Percentiles rank a stretch among this genome's conserved stretches.
These are phyloP conservation scores for Heptranchias perlo DNA, from an alignment of 2,113 vertebrate species.

Conservation along the genomic window DNA sequence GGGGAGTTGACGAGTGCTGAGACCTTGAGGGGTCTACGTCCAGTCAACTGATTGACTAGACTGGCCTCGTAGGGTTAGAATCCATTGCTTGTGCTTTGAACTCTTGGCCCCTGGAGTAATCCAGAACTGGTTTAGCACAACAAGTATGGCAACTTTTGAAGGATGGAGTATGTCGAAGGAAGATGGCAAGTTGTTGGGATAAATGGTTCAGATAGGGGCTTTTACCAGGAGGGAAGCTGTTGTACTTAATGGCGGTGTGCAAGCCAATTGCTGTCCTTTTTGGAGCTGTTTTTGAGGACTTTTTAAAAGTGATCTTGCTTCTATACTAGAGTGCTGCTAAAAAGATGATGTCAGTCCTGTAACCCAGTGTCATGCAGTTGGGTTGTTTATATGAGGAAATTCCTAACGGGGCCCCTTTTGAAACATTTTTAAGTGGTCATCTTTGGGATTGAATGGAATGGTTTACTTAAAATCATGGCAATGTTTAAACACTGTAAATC, in stretches of 20 bases:
- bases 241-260: neutral
- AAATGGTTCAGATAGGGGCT: neutral
- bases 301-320: neutral
- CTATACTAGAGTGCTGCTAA: neutral
- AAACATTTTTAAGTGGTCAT: conserved; percentile 5
- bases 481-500: neutral
- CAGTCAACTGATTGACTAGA: too few relatives aligned
- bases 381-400: neutral
- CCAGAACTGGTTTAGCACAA: neutral
- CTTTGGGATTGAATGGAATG: neutral
- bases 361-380: neutral
- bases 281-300: neutral
- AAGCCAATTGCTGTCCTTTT: neutral
- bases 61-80: neutral
- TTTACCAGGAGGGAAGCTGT: neutral
- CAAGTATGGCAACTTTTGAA: neutral
- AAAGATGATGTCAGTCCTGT: neutral
- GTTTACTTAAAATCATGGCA: neutral
- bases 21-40: too few relatives aligned
- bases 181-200: neutral
- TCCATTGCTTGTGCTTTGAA: neutral
- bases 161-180: neutral
- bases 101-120: neutral
- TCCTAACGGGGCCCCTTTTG: neutral
- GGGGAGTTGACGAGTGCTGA: neutral